These are phyloP conservation scores for Phodopus roborovskii DNA, from an alignment of 2,113 vertebrate genomes.

Conservation along the genomic window DNA sequence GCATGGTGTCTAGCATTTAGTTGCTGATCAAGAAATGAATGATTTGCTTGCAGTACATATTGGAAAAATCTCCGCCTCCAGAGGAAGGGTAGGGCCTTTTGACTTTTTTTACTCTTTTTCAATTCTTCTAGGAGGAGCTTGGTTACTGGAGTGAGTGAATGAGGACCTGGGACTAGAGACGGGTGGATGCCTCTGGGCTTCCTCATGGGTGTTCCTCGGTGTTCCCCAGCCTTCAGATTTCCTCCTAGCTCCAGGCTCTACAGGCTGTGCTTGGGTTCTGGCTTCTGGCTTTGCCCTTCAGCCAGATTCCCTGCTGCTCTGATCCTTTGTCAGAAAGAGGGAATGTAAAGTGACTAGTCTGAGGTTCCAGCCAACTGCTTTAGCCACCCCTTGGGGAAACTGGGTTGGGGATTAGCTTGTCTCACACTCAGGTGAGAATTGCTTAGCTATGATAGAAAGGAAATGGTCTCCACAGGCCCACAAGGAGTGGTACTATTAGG, in stretches of 20 bases:
- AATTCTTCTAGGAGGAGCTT: not conserved
- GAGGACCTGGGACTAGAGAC: not conserved
- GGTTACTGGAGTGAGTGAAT: not conserved
- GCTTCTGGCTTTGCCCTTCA: not conserved
- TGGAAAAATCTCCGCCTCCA: not conserved
- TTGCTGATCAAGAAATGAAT: not conserved
- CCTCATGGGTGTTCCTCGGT: not conserved
- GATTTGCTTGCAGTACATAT: not conserved
- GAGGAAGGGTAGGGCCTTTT: not conserved
- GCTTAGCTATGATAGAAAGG: not conserved
- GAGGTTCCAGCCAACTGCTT: not conserved
- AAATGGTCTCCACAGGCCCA: not conserved
- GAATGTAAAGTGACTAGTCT: not conserved
- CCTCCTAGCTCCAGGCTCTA: not conserved
- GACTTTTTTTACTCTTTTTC: not conserved
- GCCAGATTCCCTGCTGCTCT: not conserved
- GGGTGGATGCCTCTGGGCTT: not conserved
- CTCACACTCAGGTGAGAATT: not conserved
- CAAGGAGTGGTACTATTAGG: not conserved
- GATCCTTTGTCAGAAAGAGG: not conserved
- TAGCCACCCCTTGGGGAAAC: not conserved
- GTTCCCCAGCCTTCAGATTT: not conserved
- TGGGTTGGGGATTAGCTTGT: not conserved
- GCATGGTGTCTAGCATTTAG: fast-evolving
- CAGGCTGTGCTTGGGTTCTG: not conserved